Conservation (phyloP, 1,140 invertebrate genomes). For the Augochlora pura region DNA sequence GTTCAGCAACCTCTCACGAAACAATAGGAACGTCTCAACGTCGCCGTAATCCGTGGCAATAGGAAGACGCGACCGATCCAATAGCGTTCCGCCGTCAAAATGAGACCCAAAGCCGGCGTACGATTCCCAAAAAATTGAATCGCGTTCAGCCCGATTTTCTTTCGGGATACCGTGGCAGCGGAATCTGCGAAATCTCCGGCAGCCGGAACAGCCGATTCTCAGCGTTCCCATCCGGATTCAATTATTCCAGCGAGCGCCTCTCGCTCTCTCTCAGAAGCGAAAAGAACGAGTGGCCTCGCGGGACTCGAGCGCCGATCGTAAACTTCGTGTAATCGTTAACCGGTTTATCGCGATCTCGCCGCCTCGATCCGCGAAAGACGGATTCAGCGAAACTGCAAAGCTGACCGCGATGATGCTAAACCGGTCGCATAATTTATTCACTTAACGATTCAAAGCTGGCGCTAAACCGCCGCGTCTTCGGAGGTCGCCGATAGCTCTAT, state of each 20-base stretch:
- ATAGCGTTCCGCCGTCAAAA: background rate
- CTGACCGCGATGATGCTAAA: conserved; percentile 14
- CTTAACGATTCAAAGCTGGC: background rate
- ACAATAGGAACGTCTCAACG: background rate
- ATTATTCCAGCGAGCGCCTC: background rate
- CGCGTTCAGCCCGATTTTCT: background rate
- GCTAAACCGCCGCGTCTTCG: background rate
- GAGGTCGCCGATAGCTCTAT: background rate
- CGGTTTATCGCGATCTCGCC: conserved; percentile 53
- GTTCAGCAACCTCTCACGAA: background rate
- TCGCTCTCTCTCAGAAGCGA: background rate
- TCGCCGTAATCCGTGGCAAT: background rate
- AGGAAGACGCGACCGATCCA: background rate
- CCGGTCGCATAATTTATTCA: conserved; percentile 48
- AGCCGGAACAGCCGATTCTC: background rate
- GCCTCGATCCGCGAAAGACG: conserved; percentile 20
- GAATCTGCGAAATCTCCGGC: no score
- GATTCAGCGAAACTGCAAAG: conserved; percentile 5
- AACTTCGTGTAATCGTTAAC: conserved; percentile 55
- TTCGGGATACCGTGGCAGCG: background rate
- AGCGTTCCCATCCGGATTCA: no score
- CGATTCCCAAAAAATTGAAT: conserved; percentile 4
- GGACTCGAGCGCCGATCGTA: conserved; percentile 20
- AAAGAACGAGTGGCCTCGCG: conserved; percentile 3
- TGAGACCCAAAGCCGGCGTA: background rate